These are phyloP conservation scores for Caenorhabditis angaria DNA, from an alignment of 2,888 invertebrate genomes.

Conservation along the genomic window DNA sequence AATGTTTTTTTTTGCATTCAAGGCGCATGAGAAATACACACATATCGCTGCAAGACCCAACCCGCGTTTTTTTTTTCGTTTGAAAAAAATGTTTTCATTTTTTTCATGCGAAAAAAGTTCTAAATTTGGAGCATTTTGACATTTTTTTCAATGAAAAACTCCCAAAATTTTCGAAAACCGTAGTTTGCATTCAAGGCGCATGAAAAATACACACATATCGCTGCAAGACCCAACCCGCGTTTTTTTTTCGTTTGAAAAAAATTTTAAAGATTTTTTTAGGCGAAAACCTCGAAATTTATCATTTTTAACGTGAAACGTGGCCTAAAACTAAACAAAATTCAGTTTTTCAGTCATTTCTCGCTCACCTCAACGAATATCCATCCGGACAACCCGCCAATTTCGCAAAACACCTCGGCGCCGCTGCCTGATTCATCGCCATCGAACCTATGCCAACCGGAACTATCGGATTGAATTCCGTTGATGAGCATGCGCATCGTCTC, in stretches of 20 bases:
- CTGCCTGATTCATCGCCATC: not conserved
- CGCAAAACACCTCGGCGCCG: not conserved
- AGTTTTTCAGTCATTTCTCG: too few species aligned
- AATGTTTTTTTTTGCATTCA: not conserved
- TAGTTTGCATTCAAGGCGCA: not conserved
- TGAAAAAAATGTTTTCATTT: too few species aligned
- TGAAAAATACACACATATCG: not conserved
- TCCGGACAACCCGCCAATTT: conserved; percentile 12
- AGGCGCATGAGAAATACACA: not conserved
- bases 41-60: not conserved
- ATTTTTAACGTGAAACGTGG: too few species aligned
- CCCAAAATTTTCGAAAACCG: not conserved
- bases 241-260: not conserved
- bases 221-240: not conserved
- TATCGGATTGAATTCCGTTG: conserved; percentile 14
- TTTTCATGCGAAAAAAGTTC: too few species aligned
- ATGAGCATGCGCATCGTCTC: conserved; percentile 12
- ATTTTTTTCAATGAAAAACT: too few species aligned
- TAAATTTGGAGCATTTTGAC: not conserved
- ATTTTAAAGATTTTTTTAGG: too few species aligned
- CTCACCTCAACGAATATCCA: conserved; percentile 17
- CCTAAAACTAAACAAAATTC: too few species aligned
- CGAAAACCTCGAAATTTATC: too few species aligned
- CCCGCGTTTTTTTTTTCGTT: not conserved
- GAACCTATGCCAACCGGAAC: conserved; percentile 9